Evolutionary conservation across 2,888 invertebrate species (phyloP).

Genomic region (Branchipolynoe longqiensis): DNA sequence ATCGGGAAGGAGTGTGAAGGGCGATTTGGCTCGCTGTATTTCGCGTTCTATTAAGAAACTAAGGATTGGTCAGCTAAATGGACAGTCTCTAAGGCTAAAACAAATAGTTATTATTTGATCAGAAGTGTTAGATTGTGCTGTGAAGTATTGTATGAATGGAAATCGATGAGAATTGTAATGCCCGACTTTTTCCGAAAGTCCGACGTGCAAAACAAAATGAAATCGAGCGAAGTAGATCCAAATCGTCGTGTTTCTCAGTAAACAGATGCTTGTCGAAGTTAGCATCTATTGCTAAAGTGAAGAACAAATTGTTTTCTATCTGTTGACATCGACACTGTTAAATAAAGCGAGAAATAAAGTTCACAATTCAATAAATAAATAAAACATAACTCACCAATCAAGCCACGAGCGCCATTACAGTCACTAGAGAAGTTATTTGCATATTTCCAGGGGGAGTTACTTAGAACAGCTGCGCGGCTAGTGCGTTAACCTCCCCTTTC

Average conservation of each 20-base stretch:
- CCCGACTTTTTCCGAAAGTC: constrained; percentile 46
- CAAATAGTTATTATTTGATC: constrained; percentile 7
- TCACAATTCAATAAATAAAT: constrained; percentile 54
- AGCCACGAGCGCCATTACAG: constrained; percentile 57
- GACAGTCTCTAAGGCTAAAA: background rate
- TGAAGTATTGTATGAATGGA: constrained; percentile 11
- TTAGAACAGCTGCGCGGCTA: constrained; percentile 9
- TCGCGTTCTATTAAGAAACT: constrained; percentile 10
- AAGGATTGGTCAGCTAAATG: background rate
- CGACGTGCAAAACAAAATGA: constrained; percentile 55
- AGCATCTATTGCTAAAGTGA: constrained; percentile 19
- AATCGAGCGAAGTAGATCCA: constrained; percentile 46
- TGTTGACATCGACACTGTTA: background rate
- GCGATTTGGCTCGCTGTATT: background rate
- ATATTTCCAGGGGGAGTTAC: constrained; percentile 46
- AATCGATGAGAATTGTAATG: background rate
- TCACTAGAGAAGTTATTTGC: constrained; percentile 58
- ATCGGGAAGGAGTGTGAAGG: constrained; percentile 42
- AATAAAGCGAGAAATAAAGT: background rate
- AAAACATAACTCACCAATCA: constrained; percentile 52
- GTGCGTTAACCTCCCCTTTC: background rate
- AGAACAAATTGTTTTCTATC: constrained; percentile 58
- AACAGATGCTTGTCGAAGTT: background rate
- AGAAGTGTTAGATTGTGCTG: background rate
- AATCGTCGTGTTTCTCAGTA: constrained; percentile 13